Evolutionary conservation across 1,140 invertebrate species (phyloP), one percentile per base, ranked within the genome.

Genomic region (Drosophila pruinosa): DNA sequence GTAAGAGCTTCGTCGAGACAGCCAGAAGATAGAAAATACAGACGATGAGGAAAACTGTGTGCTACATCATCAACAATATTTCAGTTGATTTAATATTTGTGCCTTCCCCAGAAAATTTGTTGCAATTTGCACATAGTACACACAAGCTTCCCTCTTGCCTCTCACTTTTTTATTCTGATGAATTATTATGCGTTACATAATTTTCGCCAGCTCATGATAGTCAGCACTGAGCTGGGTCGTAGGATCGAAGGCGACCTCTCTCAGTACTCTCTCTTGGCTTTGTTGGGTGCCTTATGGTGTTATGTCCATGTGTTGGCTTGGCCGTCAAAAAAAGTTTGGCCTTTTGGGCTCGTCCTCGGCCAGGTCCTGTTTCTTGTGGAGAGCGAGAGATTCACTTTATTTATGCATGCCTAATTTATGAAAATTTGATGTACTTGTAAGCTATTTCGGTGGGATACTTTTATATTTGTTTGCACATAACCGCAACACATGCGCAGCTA

Each of bases 361-460:
- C n/a, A n/a, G n/a, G n/a, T n/a, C n/a, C n/a, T n/a, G n/a, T n/a
- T n/a, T n/a, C n/a, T n/a, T n/a, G n/a, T n/a, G 31, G 2, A n/a
- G 31, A 12, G n/a, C 10, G 12, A 28, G 17, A 31, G 48, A 59
- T 43, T 68, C 38, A 56, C 67, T 75, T 88, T 82, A 86, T 88
- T 88, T 88, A 88, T 88, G 83, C 78, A 88, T 88, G 78, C 78
- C 82, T 88, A 88, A 88, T 88, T 88, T 88, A 88, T 88, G 82
- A 88, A 88, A 88, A 88, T 88, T 88, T 88, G 82, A 88, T 88
- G 82, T 88, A 88, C 82, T 88, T 88, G 78, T 88, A 86, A 86
- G 82, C 82, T 82, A 82, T 88, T 88, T 88, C 75, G 78, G 78
- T 76, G 78, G 71, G 72, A 88, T 88, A 88, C 82, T 88, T 88